Percentiles rank a stretch among this genome's conserved stretches.
Conservation (phyloP, 2,113 vertebrate genomes). For the Prionailurus bengalensis region DNA sequence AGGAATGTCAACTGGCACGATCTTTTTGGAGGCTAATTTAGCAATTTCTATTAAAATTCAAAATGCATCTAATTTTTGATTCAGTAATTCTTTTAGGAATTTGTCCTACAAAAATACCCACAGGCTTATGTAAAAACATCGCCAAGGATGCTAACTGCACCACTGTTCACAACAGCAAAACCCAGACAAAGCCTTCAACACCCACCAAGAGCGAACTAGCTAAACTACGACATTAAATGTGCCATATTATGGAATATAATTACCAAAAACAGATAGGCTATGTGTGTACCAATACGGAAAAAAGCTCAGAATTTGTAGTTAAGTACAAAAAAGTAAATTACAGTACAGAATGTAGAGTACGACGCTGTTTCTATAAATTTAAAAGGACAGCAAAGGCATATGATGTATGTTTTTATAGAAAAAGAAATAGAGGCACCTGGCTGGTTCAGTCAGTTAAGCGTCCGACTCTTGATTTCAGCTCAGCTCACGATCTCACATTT, state of each 20-base stretch:
- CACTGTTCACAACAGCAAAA: not conserved
- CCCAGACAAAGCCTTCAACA: not conserved
- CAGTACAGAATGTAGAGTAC: not conserved
- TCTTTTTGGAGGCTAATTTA: not conserved
- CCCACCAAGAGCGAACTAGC: not conserved
- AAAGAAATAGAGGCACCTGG: not conserved
- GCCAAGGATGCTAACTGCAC: not conserved
- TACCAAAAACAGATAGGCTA: not conserved
- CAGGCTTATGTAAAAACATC: not conserved
- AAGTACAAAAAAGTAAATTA: not conserved
- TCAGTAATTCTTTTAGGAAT: not conserved
- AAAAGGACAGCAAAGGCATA: not conserved
- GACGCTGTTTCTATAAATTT: not conserved
- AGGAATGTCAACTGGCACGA: not conserved
- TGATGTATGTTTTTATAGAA: not conserved
- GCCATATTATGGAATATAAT: not conserved
- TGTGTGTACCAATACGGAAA: not conserved
- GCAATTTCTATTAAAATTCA: constrained; percentile 24
- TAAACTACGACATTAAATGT: not conserved
- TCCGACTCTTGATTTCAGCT: no score
- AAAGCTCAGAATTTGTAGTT: not conserved
- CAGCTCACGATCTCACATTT: no score
- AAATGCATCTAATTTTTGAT: not conserved
- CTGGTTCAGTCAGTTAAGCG: no score
- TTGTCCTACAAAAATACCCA: not conserved